A percentile compares a stretch with the other conserved stretches of the same genome.
Evolutionary conservation across 2,888 invertebrate genomes (phyloP).

Genomic region (Hydrotaea cyrtoneurina): DNA sequence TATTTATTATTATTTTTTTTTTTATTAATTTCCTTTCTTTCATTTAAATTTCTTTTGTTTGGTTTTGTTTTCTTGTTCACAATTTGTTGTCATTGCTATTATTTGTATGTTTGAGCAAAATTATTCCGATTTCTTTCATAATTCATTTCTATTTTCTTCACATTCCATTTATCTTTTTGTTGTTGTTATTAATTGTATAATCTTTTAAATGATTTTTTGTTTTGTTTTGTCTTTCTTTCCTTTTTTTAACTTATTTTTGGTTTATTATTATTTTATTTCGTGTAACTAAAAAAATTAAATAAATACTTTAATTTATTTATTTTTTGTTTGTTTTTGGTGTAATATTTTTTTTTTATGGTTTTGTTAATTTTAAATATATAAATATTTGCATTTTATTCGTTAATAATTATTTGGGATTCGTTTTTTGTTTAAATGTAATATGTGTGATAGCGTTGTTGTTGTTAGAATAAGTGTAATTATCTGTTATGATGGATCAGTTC

Average conservation of each 20-base stretch:
- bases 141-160: constrained; percentile 46
- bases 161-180: constrained; percentile 24
- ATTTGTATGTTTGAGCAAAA: constrained; percentile 59
- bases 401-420: not conserved
- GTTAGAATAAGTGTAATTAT: not conserved
- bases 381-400: not conserved
- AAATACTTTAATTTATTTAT: constrained; percentile 48
- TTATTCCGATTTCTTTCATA: constrained; percentile 50
- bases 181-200: constrained; percentile 47
- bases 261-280: constrained; percentile 50
- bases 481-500: too few relatives aligned
- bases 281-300: constrained; percentile 60
- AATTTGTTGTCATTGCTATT: constrained; percentile 53
- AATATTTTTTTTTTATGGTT: constrained; percentile 59
- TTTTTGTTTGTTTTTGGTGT: constrained; percentile 59
- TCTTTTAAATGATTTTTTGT: constrained; percentile 45
- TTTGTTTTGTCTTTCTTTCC: constrained; percentile 23
- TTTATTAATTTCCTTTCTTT: constrained; percentile 40
- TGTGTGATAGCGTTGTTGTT: not conserved
- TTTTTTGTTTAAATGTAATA: not conserved
- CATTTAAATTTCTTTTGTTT: not conserved
- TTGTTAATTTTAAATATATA: constrained; percentile 53
- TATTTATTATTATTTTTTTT: constrained; percentile 56
- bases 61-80: not conserved
- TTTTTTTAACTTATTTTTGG: constrained; percentile 7